phyloP scores from a whole-genome alignment of 2,888 invertebrate species.

The Ctena decussata region DNA sequence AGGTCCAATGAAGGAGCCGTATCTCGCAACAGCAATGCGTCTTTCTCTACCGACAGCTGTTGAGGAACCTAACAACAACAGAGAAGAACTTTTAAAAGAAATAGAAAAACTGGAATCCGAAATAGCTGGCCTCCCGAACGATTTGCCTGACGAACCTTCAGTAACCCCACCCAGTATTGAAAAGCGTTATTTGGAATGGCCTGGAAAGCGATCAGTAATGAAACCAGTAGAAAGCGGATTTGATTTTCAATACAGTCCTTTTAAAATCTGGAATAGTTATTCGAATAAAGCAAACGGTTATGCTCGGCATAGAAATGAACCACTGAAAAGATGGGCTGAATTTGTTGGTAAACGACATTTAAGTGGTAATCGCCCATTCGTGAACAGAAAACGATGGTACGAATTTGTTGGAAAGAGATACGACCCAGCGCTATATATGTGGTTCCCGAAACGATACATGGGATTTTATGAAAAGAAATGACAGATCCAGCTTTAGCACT shows the following conservation, averaged over 20 bases:
- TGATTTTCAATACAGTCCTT: not conserved
- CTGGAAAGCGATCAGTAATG: not conserved
- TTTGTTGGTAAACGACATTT: conserved; percentile 53
- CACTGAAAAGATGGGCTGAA: conserved; percentile 34
- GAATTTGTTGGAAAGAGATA: conserved; percentile 58
- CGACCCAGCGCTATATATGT: conserved; percentile 5
- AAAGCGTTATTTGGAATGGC: conserved; percentile 14
- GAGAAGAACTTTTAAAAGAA: conserved; percentile 59
- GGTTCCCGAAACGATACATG: not conserved
- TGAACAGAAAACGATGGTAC: not conserved
- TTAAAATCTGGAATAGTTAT: not conserved
- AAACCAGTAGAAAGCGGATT: not conserved
- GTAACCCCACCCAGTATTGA: not conserved
- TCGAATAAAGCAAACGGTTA: not conserved
- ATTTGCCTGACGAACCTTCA: not conserved
- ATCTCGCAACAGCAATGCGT: conserved; percentile 49
- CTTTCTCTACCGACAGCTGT: conserved; percentile 40
- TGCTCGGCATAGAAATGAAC: not conserved
- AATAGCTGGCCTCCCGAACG: not conserved
- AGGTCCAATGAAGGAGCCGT: not conserved
- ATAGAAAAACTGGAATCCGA: conserved; percentile 29
- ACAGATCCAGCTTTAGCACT: too few species aligned
- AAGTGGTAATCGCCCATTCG: not conserved
- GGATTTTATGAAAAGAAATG: not conserved
- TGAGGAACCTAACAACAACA: not conserved